Evolutionary conservation across 2,888 invertebrate genomes (phyloP).

Genomic region (Pegoplata infirma): DNA sequence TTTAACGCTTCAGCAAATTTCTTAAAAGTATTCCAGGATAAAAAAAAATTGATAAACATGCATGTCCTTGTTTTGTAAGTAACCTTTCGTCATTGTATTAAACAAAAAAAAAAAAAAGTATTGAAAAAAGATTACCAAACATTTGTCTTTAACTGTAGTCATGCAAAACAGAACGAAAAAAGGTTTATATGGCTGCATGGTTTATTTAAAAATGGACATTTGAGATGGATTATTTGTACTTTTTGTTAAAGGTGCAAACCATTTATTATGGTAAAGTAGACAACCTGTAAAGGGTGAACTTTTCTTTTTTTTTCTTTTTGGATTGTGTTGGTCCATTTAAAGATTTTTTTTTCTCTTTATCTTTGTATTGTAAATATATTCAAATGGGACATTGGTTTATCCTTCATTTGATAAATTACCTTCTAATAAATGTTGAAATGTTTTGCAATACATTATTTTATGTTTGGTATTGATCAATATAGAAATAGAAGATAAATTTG

Average conservation of each 20-base stretch:
- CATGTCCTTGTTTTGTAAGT: constrained; percentile 24
- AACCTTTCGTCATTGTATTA: constrained; percentile 26
- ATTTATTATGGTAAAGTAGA: constrained; percentile 56
- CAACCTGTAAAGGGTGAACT: constrained; percentile 36
- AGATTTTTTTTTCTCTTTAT: not conserved
- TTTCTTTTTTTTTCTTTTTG: constrained; percentile 17
- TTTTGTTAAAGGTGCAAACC: constrained; percentile 58
- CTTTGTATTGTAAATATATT: constrained; percentile 28
- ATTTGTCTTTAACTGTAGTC: constrained; percentile 50
- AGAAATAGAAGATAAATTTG: not conserved
- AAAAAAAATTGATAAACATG: constrained; percentile 16
- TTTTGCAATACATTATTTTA: constrained; percentile 54
- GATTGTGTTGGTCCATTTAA: constrained; percentile 19
- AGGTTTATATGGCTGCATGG: constrained; percentile 47
- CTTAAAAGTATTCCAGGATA: constrained; percentile 31
- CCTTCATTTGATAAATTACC: constrained; percentile 62
- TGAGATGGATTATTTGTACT: constrained; percentile 64
- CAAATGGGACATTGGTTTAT: constrained; percentile 59
- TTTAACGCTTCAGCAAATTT: constrained; percentile 62
- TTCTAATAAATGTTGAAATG: constrained; percentile 64
- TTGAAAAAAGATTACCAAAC: constrained; percentile 53
- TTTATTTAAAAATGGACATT: constrained; percentile 66
- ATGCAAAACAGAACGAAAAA: constrained; percentile 30
- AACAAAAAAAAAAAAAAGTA: no score
- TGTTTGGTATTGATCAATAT: constrained; percentile 18